A percentile compares a stretch with the other conserved stretches of the same genome.
phyloP scores from a whole-genome alignment of 2,797 vertebrate genomes.

The Melopsittacus undulatus region DNA sequence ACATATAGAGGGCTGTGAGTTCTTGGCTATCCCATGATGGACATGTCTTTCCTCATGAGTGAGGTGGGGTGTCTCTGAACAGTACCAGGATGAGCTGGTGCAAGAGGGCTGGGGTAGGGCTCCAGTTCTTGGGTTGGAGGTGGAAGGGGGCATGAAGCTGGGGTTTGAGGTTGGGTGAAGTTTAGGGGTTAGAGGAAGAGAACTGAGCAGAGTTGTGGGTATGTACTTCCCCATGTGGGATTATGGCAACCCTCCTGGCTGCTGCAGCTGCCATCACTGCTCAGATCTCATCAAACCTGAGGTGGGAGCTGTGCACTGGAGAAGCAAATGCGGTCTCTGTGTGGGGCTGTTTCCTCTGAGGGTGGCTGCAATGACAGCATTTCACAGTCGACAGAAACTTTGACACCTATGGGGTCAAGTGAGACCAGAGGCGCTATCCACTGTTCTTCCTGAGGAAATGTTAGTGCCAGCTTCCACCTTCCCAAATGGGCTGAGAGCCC shows the following conservation, averaged over 20 bases:
- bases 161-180: background rate
- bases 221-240: accelerated
- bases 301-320: accelerated
- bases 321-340: accelerated
- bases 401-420: background rate
- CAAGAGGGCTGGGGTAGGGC: background rate
- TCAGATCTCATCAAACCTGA: background rate
- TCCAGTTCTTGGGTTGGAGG: background rate
- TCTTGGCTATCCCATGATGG: background rate
- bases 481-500: background rate
- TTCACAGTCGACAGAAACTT: background rate
- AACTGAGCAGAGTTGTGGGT: background rate
- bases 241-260: background rate
- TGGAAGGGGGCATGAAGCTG: background rate
- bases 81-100: background rate
- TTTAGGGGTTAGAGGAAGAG: background rate
- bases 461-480: background rate
- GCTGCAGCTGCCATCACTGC: background rate
- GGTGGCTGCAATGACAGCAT: background rate
- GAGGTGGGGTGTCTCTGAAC: background rate
- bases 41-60: background rate
- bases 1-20: background rate
- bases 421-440: background rate
- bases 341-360: background rate
- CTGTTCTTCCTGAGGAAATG: background rate